Base-by-base conservation (phyloP, 2,888 invertebrate genomes). In the Amitus sp. region DNA sequence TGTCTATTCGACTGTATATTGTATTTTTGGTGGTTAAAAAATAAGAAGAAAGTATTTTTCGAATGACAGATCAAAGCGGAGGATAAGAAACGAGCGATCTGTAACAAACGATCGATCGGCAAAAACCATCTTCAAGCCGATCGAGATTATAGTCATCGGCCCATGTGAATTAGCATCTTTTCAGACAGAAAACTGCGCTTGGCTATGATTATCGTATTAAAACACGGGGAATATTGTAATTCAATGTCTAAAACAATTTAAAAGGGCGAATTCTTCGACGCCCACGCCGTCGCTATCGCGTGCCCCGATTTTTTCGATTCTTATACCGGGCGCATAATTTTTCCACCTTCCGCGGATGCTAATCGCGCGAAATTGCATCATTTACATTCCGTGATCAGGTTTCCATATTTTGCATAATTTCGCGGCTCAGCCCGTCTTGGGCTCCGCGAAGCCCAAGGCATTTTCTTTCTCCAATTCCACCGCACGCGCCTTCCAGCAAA, bases 181-280 rank as follows among this genome's bases (percentile, higher is more conserved):
- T 73, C 73, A 74, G 73, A 74, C 75, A 78, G 76, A 78, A 76
- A 75, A 69, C 72, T 60, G 58, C 73, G 71, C 72, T 71, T 72
- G 71, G 71, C 68, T 76, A 75, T 80, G 76, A 82, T 80, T 80
- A 81, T 79, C 80, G 73, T 79, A 82, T 82, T 82, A 81, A 78
- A 70, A 68, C 69, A 64, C 66, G 67, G 67, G 67, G 68, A 77
- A 78, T 80, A 80, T 81, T 71, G 69, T 78, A 78, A 82, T 81
- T 79, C 70, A 70, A 59, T 46, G 12, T 48, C 65, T 65, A 64
- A 56, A 62, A 63, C 58, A 65, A 53, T 33, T 49, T 40, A 49
- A 54, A 50, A 37, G 37, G 13, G 17, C 17, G 47, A 43, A 15
- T 50, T 20, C 28, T 18, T n/a, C 66, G 65, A 75, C 73, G 72